These are phyloP conservation scores for Drosophila neonasuta DNA, from an alignment of 2,888 invertebrate genomes.

Conservation along the genomic window DNA sequence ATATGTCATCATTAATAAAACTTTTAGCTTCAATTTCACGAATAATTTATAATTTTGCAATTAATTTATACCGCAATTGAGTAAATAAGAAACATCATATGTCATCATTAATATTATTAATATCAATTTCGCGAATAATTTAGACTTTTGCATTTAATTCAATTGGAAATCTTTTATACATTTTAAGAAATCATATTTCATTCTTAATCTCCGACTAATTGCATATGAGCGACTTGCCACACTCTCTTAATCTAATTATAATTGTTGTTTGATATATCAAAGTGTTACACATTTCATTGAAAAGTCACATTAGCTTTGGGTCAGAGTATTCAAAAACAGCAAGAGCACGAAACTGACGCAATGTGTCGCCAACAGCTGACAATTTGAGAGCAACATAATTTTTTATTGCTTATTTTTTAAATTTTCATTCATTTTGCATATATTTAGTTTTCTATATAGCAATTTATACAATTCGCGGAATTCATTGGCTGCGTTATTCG, in stretches of 20 bases:
- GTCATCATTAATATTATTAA: too few relatives aligned
- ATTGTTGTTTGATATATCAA: not conserved
- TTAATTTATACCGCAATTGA: too few relatives aligned
- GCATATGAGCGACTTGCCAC: too few relatives aligned
- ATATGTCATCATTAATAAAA: not conserved
- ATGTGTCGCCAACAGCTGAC: slow-evolving; percentile 71
- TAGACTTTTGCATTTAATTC: too few relatives aligned
- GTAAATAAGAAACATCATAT: too few relatives aligned
- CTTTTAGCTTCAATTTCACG: too few relatives aligned
- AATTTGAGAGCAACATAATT: slow-evolving; percentile 58
- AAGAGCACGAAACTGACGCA: slow-evolving; percentile 57
- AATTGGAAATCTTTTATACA: too few relatives aligned
- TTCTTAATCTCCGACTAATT: too few relatives aligned
- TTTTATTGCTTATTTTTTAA: slow-evolving; percentile 50
- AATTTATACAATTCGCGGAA: slow-evolving; percentile 31
- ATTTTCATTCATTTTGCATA: slow-evolving; percentile 13
- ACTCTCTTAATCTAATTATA: not conserved
- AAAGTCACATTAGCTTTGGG: not conserved
- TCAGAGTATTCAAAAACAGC: slow-evolving; percentile 21
- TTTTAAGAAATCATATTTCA: too few relatives aligned
- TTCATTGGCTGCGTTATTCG: not conserved
- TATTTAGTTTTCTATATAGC: slow-evolving; percentile 13
- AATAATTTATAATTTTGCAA: too few relatives aligned
- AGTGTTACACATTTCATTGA: not conserved
- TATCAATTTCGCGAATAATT: too few relatives aligned